Base-by-base conservation (phyloP, 2,888 invertebrate genomes). In the Aspidapion aeneum region DNA sequence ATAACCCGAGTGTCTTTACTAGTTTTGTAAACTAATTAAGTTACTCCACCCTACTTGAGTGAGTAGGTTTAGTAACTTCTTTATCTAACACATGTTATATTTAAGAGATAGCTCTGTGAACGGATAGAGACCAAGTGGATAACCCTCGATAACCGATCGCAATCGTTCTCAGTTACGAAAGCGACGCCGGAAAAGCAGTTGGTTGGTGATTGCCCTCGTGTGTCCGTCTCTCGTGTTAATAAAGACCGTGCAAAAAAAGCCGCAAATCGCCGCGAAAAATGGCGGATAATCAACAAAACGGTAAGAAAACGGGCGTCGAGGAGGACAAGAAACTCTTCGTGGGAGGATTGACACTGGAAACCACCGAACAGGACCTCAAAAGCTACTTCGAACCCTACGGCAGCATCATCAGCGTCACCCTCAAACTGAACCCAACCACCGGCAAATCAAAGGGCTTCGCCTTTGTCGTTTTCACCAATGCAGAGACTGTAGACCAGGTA, bases 391-490 rank as follows among this genome's bases (percentile, higher is more conserved):
- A 63, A 49, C 63, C 64, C 55, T 68, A 60, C 60, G 68, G 68
- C 64, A 56, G 61, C 58, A 66, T 68, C 48, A 63, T 66, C 58
- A 68, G 64, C 61, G 68, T 68, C 55, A 68, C 62, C 50, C 61
- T 68, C 50, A 68, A 68, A 64, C 57, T 68, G 63, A 68, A 68
- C 63, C 66, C 68, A 7, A 65, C 66, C 49, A 68, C 68, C 60
- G 68, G 68, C 64, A 66, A 68, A 63, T 66, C 66, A 2, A 68
- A 68, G 58, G 68, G 68, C 49, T 68, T 68, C 58, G 68, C 66
- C 35, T 68, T 68, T 19, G 66, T 68, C 21, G 51, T 66, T 21
- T 68, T 68, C 59, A 58, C 22, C 20, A 55, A 61, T 12, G 22
- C 67, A 5, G 67, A 65, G 16, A 63, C 55, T n/a, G 67, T 67